Base-by-base conservation (phyloP, 1,140 invertebrate genomes). In the Euwallacea fornicatus region DNA sequence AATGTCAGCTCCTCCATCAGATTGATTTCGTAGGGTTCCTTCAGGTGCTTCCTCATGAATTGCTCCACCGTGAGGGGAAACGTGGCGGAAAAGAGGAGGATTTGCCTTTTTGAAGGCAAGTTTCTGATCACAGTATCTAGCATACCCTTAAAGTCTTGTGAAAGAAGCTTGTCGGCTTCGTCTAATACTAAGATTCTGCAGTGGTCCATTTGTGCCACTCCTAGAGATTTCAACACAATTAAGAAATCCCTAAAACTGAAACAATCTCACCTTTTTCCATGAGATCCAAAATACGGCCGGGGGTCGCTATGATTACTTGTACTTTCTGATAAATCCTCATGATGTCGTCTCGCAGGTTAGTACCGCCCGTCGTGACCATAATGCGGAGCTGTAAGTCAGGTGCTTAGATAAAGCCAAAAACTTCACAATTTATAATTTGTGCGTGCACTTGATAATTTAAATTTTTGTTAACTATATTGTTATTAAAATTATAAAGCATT, bases 301-400 rank as follows among this genome's bases (percentile, higher is more conserved):
- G 98, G 74, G 98, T 99, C 58, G 98, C 98, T 81, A 99, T 98
- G 80, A 99, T 95, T 73, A 98, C 90, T 88, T 99, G 98, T 79
- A 99, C 98, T 90, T 96, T 96, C 84, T 99, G 95, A 86, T 98
- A 98, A 82, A 99, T 95, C 85, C 98, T 92, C 92, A 99, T 96
- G 82, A 99, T 99, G 83, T 99, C 98, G 84, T 99, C 98, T 81
- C 97, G 92, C 71, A 99, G 88, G 85, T 98, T 97, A 73, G 97
- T 99, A 76, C 98, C 97, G 80, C 91, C 81, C 78, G 98, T 99
- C 74, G 98, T 99, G 59, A 99, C 98, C 98, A 99, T 99, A 64
- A 99, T 94, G 83, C 95, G 93, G 76, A 97, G 89, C 80, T 72
- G 44, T 43, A 13, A 61, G 7, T 33, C 21, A 4, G 21, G 21